Conservation (phyloP, 2,888 invertebrate genomes). For the Odontomyia ornata region DNA sequence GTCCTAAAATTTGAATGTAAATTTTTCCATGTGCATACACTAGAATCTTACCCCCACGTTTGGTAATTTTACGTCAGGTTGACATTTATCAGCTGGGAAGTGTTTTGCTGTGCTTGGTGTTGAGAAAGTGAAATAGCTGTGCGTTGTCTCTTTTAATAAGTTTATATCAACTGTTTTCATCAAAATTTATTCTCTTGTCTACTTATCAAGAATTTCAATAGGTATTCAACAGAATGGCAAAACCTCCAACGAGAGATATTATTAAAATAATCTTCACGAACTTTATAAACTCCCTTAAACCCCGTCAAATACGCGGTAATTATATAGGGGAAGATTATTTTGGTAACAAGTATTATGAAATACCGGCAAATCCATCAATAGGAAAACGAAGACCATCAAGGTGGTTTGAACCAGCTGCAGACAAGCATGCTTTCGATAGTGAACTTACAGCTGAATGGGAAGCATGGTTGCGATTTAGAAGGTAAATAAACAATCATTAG, state of each 20-base stretch:
- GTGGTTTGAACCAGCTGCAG: conserved; percentile 75
- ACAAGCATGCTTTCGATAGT: conserved; percentile 71
- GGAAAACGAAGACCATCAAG: conserved; percentile 74
- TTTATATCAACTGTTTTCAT: too few relatives aligned
- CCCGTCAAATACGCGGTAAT: conserved; percentile 67
- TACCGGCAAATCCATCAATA: conserved; percentile 71
- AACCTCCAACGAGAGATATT: conserved; percentile 60
- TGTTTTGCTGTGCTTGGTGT: too few relatives aligned
- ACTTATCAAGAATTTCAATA: not conserved
- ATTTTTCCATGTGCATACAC: too few relatives aligned
- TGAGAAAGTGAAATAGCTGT: too few relatives aligned
- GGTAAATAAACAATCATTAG: conserved; percentile 59
- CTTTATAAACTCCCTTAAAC: conserved; percentile 62
- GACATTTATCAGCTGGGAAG: too few relatives aligned
- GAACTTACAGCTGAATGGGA: conserved; percentile 89
- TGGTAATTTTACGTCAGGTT: too few relatives aligned
- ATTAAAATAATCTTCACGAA: conserved; percentile 60
- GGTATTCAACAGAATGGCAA: conserved; percentile 52
- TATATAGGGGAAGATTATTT: conserved; percentile 78
- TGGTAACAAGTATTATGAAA: conserved; percentile 85
- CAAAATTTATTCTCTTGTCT: too few relatives aligned
- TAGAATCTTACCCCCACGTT: too few relatives aligned
- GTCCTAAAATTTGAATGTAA: too few relatives aligned
- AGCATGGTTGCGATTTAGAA: conserved; percentile 79
- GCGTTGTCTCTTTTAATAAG: too few relatives aligned